Base-by-base conservation (phyloP, 92 coral and sea anemone genomes). In the Galaxea fascicularis region DNA sequence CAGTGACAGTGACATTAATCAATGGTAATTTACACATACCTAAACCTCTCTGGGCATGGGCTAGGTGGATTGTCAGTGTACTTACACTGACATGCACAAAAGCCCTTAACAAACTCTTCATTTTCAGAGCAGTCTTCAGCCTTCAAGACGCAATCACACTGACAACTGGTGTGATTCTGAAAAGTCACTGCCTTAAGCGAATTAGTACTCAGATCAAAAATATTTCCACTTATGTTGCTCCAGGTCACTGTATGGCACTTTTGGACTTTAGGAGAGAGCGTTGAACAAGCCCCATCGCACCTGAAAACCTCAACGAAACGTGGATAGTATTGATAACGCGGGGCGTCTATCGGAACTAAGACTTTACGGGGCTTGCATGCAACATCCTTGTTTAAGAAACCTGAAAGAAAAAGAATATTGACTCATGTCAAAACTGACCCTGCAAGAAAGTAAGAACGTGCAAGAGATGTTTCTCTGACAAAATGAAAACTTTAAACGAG, bases 141-240 rank as follows among this genome's bases (percentile, higher is more conserved):
- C 46, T 53, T 72, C 5, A 47, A 53, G 3, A 56, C 67, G 67
- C 93, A 89, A 29, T 58, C 45, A 44, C 77, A 78, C 60, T 74
- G 41, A 28, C 93, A 89, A 56, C 86, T 85, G 10, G 86, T 85
- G 59, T 89, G 89, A 53, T 89, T 85, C 30, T 85, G 54, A 39
- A 89, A 41, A 3, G 70, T 22, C 12, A 53, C 45, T 5, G 12
- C 15, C 28, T 31, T 75, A 0, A 8, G 8, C 20, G 57, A 41
- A 4, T 0, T 4, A 16, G 31, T 2, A 9, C 28, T 12, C 17
- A 27, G 5, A 20, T 67, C 73, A 21, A n/a, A 1, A 17, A 89
- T 89, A 8, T 10, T 18, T 10, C 78, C 76, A 0, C n/a, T 73
- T 13, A 89, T 30, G 30, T 78, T 71, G 52, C 85, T 77, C 25